Evolutionary conservation across 2,113 vertebrate species (phyloP).

Genomic region (Lasiurus cinereus): DNA sequence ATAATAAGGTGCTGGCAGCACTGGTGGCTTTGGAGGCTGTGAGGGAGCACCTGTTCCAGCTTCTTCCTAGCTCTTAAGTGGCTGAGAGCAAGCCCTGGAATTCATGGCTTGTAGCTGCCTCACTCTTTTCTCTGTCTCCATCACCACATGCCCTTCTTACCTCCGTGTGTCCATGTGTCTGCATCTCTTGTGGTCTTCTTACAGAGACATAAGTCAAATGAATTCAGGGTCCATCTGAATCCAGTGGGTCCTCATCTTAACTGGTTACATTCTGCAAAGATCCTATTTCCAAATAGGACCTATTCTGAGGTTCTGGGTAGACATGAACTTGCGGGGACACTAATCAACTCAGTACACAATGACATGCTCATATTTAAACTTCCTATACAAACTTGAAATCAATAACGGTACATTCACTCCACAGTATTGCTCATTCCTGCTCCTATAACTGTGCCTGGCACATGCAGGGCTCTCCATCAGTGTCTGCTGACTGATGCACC

Average conservation of each 20-base stretch:
- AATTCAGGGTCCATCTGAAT: background rate
- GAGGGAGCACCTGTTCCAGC: background rate
- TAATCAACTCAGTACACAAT: background rate
- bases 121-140: background rate
- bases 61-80: background rate
- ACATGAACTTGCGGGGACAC: background rate
- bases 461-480: background rate
- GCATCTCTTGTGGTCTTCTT: background rate
- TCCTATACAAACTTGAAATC: background rate
- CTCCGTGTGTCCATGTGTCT: background rate
- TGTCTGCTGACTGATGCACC: background rate
- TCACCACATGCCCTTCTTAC: background rate
- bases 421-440: background rate
- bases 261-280: background rate
- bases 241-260: background rate
- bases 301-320: background rate
- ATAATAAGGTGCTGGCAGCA: background rate
- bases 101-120: fast-evolving
- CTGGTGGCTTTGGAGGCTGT: background rate
- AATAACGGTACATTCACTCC: too few relatives aligned
- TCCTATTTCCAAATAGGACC: background rate
- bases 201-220: background rate
- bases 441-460: background rate
- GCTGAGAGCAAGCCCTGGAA: background rate
- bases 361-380: background rate